Base-by-base conservation (phyloP, 2,797 vertebrate species). In the Syngnathus acus region DNA sequence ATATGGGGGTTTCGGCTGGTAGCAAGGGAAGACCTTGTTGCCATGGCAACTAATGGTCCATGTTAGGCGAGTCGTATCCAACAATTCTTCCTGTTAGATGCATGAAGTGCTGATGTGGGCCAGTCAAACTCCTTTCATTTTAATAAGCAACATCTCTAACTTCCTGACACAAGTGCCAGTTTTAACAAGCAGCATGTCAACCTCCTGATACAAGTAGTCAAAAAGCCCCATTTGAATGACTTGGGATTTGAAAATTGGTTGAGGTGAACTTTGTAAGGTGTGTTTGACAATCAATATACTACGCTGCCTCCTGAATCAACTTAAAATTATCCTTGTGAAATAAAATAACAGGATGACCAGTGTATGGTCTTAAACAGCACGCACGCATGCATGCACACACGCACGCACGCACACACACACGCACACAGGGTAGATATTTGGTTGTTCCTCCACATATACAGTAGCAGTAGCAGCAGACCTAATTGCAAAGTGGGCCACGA, bases 401-500 rank as follows among this genome's bases (percentile, higher is more conserved):
- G 26, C 3, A 9, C 40, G 39, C 40, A 60, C 40, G 68, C 63
- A 64, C 68, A 73, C 66, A 64, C 58, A 69, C 54, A 50, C 37
- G n/a, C 43, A 55, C 47, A 53, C 7, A 9, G 21, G 8, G 17
- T 32, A 14, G 42, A 14, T 26, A 45, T 43, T 32, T 48, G 6
- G 61, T 43, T 63, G 38, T 60, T 60, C 42, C 23, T 45, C 42
- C 13, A 19, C n/a, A 47, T 47, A 45, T 43, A 63, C 61, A 47
- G 74, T 73, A 65, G 68, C 61, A 47, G 74, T 73, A 65, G 68
- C 66, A 76, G 68, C 66, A 81, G 84, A 84, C 87, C 84, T 82
- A 55, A 78, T 84, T 87, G 66, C 68, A 81, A 88, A 86, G 69
- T 88, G 79, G 87, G 85, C 79, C 87, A 88, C 75, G 81, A 87